Evolutionary conservation across 2,888 invertebrate species (phyloP), one percentile per base, ranked within the genome.

Genomic region (Prosopocoilus inquinatus): DNA sequence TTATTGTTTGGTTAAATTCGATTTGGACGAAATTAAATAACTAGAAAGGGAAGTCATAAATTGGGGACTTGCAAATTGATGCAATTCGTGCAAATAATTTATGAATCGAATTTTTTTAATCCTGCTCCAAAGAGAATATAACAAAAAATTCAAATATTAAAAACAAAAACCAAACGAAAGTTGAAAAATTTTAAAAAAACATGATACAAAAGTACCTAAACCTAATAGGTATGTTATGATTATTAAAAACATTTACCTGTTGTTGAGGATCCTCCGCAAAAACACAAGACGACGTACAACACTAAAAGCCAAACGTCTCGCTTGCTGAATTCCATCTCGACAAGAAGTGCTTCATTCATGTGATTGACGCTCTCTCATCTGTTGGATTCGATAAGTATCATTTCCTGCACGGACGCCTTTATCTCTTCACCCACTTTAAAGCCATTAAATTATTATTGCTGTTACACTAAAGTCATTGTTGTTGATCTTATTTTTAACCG

Each of bases 201-300:
- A 7, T 28, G 20, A 28, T 5, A 28, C 5, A 4, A 28, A 28
- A 28, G 20, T 28, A 5, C n/a, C n/a, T n/a, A n/a, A n/a, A n/a
- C n/a, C n/a, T n/a, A n/a, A n/a, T n/a, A 28, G 20, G 4, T 28
- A 5, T 28, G 3, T 5, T 4, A 5, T 28, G 20, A 28, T 5
- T 28, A 28, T 4, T 20, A 20, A 20, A 20, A 4, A 43, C 43
- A 12, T 44, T 48, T 62, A 63, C 62, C 62, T 49, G 61, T 49
- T 35, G 57, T 46, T 7, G 61, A 45, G 49, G 56, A 60, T 57
- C 62, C 58, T 49, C 58, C 57, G 51, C 55, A 36, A 38, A 39
- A 48, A 56, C 57, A 59, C 55, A 59, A 51, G 41, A 58, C 53
- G 57, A 61, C 9, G 11, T 47, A 47, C 44, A 59, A 20, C 46